Conservation (phyloP, 64 coral and sea anemone genomes). For the Pocillopora verrucosa region DNA sequence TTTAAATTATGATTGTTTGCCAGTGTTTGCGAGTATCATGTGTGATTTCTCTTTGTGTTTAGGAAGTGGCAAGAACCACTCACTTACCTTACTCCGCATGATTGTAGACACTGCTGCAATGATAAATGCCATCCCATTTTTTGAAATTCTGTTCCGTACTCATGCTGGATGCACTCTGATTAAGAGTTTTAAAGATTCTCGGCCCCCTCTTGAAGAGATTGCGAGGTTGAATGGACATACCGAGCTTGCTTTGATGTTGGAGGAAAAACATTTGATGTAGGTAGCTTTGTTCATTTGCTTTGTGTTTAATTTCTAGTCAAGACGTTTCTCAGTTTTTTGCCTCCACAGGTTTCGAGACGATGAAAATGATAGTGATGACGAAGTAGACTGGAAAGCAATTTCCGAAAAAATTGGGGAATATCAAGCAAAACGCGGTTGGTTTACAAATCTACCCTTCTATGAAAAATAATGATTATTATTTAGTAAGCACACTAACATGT, state of each 20-base stretch:
- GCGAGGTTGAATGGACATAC: neutral
- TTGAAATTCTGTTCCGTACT: neutral
- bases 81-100: neutral
- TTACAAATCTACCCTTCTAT: too few species aligned
- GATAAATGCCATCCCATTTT: slow-evolving; percentile 6
- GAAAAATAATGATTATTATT: too few species aligned
- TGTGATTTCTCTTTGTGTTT: neutral
- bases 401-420: neutral
- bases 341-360: neutral
- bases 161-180: neutral
- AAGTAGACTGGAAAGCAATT: slow-evolving; percentile 10
- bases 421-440: neutral
- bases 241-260: neutral
- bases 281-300: neutral
- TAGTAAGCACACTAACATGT: too few species aligned
- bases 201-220: neutral
- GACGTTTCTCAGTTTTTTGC: too few species aligned
- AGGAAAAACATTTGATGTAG: slow-evolving; percentile 1
- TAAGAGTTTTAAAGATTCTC: neutral
- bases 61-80: neutral
- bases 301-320: too few species aligned
- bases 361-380: slow-evolving; percentile 26
- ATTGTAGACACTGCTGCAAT: neutral
- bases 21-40: too few species aligned
- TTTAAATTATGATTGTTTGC: too few species aligned